Base-by-base conservation (phyloP, 2,888 invertebrate genomes). In the Octodonta nipae region DNA sequence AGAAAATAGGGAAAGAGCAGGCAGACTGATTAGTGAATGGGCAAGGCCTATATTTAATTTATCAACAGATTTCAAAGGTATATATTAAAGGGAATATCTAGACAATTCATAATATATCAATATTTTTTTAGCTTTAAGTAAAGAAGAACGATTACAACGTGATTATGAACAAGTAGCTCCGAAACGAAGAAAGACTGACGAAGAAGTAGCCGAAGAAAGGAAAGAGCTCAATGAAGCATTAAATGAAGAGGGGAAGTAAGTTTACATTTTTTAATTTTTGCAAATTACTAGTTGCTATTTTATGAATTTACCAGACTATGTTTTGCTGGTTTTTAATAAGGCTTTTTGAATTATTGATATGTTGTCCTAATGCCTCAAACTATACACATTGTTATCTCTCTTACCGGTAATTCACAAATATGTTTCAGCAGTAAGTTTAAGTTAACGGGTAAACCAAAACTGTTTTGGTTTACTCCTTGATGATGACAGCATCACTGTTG, bases 1-100 rank as follows among this genome's bases (percentile, higher is more conserved):
- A 61, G 72, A 76, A 36, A 96, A 96, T 64, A 81, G 83, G 54
- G 84, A 85, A 55, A 71, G 80, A 32, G 92, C 93, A 38, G 89
- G 91, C 1, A 78, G 84, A 43, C 71, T 96, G 42, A 95, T 96
- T 45, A 91, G 87, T 41, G 92, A 93, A 64, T 98, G 98, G 96
- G 91, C 95, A 0, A 65, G 96, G 8, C 95, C 96, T 2, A 95
- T 98, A 45, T 96, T 98, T 64, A 93, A 95, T 68, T 69, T 96
- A 36, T 86, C 87, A 13, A 79, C 87, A 7, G 87, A 93, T 62
- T 91, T 86, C 55, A 86, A 85, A 64, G 66, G 67, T 66, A 50
- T 11, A 31, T 11, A 29, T 7, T 36, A n/a, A n/a, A n/a, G n/a
- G n/a, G n/a, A n/a, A n/a, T n/a, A 14, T 25, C 14, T 15, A 25